Conservation (phyloP, 2,888 invertebrate species). For the Phrixothrix hirtus region DNA sequence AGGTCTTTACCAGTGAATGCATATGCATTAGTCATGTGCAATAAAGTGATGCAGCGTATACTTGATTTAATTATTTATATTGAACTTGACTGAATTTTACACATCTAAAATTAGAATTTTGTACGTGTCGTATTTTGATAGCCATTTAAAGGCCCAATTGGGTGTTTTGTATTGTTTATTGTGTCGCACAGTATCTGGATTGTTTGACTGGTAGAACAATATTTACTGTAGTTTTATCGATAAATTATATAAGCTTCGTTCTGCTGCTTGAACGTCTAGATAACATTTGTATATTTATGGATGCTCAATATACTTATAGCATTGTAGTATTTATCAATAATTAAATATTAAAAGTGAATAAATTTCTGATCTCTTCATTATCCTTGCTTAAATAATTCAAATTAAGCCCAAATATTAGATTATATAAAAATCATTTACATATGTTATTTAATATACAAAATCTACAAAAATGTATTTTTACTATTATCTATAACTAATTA, state of each 20-base stretch:
- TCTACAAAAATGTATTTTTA: too few relatives aligned
- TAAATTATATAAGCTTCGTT: slow-evolving; percentile 31
- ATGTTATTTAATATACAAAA: too few relatives aligned
- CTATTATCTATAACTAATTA: too few relatives aligned
- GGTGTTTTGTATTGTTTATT: slow-evolving; percentile 49
- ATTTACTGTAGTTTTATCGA: slow-evolving; percentile 34
- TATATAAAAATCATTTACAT: too few relatives aligned
- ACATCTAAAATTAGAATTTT: slow-evolving; percentile 51
- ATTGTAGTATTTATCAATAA: slow-evolving; percentile 56
- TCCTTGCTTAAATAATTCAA: too few relatives aligned
- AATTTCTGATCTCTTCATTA: background rate
- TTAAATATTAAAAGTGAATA: slow-evolving; percentile 37
- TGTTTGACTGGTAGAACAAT: slow-evolving; percentile 57
- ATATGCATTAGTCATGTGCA: slow-evolving; percentile 24
- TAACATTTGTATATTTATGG: slow-evolving; percentile 55
- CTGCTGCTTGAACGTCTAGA: slow-evolving; percentile 59
- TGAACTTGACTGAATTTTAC: slow-evolving; percentile 51
- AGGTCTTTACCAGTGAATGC: slow-evolving; percentile 26
- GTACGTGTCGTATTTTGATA: slow-evolving; percentile 52
- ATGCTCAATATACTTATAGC: slow-evolving; percentile 58
- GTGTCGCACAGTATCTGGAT: slow-evolving; percentile 54
- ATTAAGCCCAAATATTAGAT: too few relatives aligned
- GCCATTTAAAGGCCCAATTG: slow-evolving; percentile 49
- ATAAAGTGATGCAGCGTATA: slow-evolving; percentile 42
- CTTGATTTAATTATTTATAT: slow-evolving; percentile 43